Conservation (phyloP, 2,888 invertebrate species). For the Suillia variegata region DNA sequence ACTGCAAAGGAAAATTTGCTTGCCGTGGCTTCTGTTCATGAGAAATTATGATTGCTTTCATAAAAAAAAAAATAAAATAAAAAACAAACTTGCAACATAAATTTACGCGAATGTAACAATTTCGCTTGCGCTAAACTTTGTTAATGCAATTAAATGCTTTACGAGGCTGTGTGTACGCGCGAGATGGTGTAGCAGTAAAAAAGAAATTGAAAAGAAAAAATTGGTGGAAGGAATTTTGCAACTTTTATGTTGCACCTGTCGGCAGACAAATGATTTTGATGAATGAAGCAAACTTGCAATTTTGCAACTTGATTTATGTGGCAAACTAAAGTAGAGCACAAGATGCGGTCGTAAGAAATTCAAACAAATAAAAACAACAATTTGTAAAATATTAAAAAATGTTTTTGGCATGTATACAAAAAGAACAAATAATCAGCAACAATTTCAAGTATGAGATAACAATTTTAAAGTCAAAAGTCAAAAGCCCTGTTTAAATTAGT, state of each 20-base stretch:
- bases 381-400: too few relatives aligned
- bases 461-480: too few relatives aligned
- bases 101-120: neutral
- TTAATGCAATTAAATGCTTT: constrained; percentile 22
- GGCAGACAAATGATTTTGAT: constrained; percentile 20
- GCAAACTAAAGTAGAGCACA: constrained; percentile 8
- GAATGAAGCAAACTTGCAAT: constrained; percentile 20
- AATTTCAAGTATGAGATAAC: too few relatives aligned
- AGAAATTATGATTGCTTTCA: constrained; percentile 21
- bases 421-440: too few relatives aligned
- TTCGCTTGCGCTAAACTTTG: constrained; percentile 9
- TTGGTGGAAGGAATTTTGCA: constrained; percentile 3
- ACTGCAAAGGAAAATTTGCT: too few relatives aligned
- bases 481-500: too few relatives aligned
- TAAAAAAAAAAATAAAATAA: too few relatives aligned
- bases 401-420: too few relatives aligned
- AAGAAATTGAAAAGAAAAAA: constrained; percentile 1
- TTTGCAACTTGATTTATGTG: constrained; percentile 20
- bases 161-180: constrained; percentile 10
- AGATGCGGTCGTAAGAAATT: too few relatives aligned
- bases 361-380: too few relatives aligned
- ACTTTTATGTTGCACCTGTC: constrained; percentile 21
- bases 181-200: neutral
- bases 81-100: too few relatives aligned
- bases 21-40: too few relatives aligned